phyloP scores from a whole-genome alignment of 2,113 vertebrate species.

The Triplophysa dalaica region DNA sequence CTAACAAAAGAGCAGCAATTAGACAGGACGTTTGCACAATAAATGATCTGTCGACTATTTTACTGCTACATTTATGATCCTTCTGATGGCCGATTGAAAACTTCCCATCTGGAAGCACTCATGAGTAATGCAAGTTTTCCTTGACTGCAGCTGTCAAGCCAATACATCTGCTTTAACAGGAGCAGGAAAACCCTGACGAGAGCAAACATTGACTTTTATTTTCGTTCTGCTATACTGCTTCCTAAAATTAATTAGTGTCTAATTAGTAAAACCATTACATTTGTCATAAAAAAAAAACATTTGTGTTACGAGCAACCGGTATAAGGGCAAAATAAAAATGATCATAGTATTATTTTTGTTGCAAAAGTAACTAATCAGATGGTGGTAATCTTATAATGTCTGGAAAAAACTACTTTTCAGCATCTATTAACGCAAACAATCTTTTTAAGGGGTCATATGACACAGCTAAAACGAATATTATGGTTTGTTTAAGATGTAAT shows the following conservation, averaged over 20 bases:
- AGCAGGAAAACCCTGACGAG: not conserved
- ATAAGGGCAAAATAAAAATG: too few species aligned
- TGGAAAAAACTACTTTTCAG: too few species aligned
- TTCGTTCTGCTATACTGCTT: not conserved
- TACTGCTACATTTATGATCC: constrained; percentile 55
- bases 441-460: too few species aligned
- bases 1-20: not conserved
- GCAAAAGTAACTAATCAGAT: too few species aligned
- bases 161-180: constrained; percentile 57
- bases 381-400: too few species aligned
- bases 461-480: too few species aligned
- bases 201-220: not conserved
- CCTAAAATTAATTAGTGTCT: not conserved
- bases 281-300: not conserved
- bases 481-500: too few species aligned
- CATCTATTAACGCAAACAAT: too few species aligned
- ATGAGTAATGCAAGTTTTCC: constrained; percentile 58
- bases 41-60: constrained; percentile 54
- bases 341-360: too few species aligned
- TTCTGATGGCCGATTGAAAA: constrained; percentile 50
- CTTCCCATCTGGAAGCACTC: constrained; percentile 72
- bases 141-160: constrained; percentile 57
- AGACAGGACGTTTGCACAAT: constrained; percentile 30
- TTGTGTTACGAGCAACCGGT: not conserved
- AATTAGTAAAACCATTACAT: not conserved